A percentile compares a stretch with the other conserved stretches of the same genome.
Evolutionary conservation across 2,888 invertebrate genomes (phyloP).

Genomic region (Oeneis ivallda): DNA sequence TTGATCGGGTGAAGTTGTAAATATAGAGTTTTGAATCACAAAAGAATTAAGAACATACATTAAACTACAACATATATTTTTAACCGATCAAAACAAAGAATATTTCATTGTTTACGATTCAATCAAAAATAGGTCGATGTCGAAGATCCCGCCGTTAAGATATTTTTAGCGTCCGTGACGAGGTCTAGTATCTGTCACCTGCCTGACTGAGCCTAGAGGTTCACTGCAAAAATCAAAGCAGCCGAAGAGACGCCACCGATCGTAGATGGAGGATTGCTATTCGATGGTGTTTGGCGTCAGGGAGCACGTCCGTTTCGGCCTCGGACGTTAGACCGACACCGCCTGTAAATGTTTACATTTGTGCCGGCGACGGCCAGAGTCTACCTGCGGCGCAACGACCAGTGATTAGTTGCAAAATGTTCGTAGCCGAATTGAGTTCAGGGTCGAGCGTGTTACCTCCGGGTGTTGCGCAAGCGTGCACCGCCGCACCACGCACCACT

Average conservation of each 20-base stretch:
- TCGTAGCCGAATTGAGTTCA: constrained; percentile 77
- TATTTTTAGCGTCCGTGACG: constrained; percentile 38
- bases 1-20: no score
- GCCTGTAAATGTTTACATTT: constrained; percentile 80
- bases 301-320: constrained; percentile 71
- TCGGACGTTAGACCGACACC: constrained; percentile 69
- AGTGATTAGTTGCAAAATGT: constrained; percentile 79
- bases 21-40: no score
- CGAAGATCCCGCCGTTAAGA: no score
- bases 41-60: no score
- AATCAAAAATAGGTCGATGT: no score
- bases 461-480: constrained; percentile 68
- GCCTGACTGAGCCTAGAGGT: constrained; percentile 12
- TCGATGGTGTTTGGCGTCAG: constrained; percentile 50
- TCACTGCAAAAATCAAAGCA: constrained; percentile 2
- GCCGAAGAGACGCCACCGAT: constrained; percentile 33
- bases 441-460: constrained; percentile 75
- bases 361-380: constrained; percentile 64
- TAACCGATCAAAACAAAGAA: no score
- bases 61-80: no score
- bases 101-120: no score
- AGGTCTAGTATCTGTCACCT: constrained; percentile 18
- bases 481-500: constrained; percentile 39
- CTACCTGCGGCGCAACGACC: constrained; percentile 56
- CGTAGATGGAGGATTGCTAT: constrained; percentile 52